Base-by-base conservation (phyloP, 1,140 invertebrate species). In the Sminthurinus signatus region DNA sequence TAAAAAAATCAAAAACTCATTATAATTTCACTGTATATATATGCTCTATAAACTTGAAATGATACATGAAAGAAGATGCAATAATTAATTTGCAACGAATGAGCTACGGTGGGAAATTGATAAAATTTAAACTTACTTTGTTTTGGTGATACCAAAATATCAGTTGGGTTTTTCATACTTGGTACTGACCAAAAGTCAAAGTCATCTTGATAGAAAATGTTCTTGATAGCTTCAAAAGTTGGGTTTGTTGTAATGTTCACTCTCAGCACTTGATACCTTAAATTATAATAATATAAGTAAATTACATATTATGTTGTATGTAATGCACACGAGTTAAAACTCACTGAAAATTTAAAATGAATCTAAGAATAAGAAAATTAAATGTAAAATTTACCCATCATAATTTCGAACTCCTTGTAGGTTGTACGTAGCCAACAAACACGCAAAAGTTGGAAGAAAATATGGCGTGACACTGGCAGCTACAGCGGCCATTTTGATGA, bases 261-360 rank as follows among this genome's bases (percentile, higher is more conserved):
- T 23, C 70, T 21, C 1, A 72, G 31, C 10, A 72, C 67, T 67
- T 72, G 48, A 39, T 72, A 72, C 12, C 68, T 70, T n/a, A n/a
- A n/a, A n/a, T n/a, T n/a, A n/a, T n/a, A n/a, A n/a, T n/a, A n/a
- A n/a, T n/a, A n/a, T n/a, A n/a, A n/a, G n/a, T n/a, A n/a, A n/a
- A n/a, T n/a, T n/a, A n/a, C n/a, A n/a, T n/a, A n/a, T n/a, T n/a
- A n/a, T n/a, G n/a, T n/a, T n/a, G n/a, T n/a, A n/a, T n/a, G n/a
- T n/a, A n/a, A n/a, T n/a, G n/a, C n/a, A n/a, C 10, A 10, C 29
- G n/a, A 58, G 19, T 12, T 58, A 12, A 23, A 48, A 48, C 19
- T 48, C 46, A 48, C 8, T 23, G 46, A n/a, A n/a, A n/a, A n/a
- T n/a, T 48, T 48, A 23, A 23, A 42, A 58, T 23, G 39, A 58